A percentile compares a stretch with the other conserved stretches of the same genome.
These are phyloP conservation scores for Burhinus oedicnemus DNA, from an alignment of 2,113 vertebrate genomes.

Conservation along the genomic window DNA sequence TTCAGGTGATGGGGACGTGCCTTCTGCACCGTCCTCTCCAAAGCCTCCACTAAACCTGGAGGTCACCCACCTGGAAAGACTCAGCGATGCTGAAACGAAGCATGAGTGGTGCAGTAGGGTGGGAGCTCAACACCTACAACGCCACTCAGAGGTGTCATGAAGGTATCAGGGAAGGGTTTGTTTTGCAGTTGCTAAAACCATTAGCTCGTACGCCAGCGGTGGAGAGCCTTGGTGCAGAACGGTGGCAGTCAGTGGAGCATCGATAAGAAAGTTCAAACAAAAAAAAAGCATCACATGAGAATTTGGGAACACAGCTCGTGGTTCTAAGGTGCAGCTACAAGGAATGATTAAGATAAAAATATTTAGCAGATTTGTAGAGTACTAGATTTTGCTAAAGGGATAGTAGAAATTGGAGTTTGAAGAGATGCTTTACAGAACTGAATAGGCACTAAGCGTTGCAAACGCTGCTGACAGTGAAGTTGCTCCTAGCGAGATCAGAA, in stretches of 20 bases:
- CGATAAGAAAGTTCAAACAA: neutral
- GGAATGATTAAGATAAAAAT: neutral
- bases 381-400: neutral
- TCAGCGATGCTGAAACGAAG: neutral
- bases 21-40: accelerated
- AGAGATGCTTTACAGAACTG: neutral
- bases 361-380: neutral
- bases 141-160: neutral
- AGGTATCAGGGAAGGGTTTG: neutral
- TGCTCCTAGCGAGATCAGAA: neutral
- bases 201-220: neutral
- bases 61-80: too few relatives aligned
- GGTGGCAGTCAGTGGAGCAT: accelerated
- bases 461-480: neutral
- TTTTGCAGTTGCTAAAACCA: neutral
- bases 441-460: neutral
- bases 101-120: accelerated
- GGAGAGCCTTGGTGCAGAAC: neutral
- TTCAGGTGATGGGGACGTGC: accelerated
- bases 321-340: neutral
- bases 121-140: neutral
- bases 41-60: neutral
- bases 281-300: accelerated
- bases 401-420: neutral
- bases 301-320: neutral